A percentile compares a stretch with the other conserved stretches of the same genome.
Evolutionary conservation across 2,113 vertebrate species (phyloP).

Genomic region (Pomatorhinus ruficollis): DNA sequence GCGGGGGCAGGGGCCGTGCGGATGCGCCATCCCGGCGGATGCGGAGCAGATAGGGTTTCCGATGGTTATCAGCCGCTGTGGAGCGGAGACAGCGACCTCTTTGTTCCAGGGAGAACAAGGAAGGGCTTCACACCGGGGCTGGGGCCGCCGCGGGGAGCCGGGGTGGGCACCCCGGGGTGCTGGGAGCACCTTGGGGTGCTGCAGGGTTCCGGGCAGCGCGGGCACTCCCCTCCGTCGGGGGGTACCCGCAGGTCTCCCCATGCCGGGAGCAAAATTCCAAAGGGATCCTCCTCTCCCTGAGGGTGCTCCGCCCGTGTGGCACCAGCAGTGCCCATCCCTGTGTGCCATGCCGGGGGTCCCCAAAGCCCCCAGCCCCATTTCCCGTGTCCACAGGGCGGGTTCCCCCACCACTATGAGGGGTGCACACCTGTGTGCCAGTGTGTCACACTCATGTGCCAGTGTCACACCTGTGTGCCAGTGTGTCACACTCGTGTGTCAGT

Average conservation of each 20-base stretch:
- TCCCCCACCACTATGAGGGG: not conserved
- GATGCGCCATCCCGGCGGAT: constrained; percentile 41
- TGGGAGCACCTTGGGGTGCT: not conserved
- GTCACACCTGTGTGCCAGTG: not conserved
- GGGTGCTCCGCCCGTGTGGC: fast-evolving
- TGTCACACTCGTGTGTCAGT: not conserved
- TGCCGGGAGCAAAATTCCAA: fast-evolving
- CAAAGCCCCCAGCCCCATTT: not conserved
- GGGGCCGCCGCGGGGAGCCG: not conserved
- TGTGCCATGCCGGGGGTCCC: fast-evolving
- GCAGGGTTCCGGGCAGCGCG: fast-evolving
- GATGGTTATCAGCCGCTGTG: constrained; percentile 65
- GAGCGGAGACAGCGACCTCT: constrained; percentile 71
- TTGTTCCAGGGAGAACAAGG: constrained; percentile 73
- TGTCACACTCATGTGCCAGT: fast-evolving
- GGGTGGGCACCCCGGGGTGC: not conserved
- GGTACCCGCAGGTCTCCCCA: fast-evolving
- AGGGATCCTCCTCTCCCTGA: not conserved
- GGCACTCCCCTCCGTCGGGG: fast-evolving
- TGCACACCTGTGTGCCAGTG: fast-evolving
- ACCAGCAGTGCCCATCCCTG: not conserved
- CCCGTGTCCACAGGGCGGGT: fast-evolving
- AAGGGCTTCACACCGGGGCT: not conserved
- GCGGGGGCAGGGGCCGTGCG: not conserved
- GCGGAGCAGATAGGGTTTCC: constrained; percentile 69